These are phyloP conservation scores for Iguana delicatissima DNA, from an alignment of 2,797 vertebrate genomes.

Conservation along the genomic window DNA sequence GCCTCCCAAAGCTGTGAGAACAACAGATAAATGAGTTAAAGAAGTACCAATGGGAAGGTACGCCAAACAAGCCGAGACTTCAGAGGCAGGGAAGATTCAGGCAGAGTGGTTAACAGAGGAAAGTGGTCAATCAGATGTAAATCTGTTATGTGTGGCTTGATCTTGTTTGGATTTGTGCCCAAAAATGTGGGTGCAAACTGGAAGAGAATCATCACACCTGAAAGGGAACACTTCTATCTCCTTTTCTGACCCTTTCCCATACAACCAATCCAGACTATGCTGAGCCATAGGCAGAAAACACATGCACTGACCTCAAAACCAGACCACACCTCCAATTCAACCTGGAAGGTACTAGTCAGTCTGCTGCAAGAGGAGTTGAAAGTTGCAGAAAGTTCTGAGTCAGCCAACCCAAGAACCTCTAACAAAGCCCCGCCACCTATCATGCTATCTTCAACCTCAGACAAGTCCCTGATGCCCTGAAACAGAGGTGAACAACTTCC, in stretches of 20 bases:
- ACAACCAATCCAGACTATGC: background rate
- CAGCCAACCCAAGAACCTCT: background rate
- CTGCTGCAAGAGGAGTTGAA: background rate
- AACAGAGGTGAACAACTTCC: background rate
- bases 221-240: background rate
- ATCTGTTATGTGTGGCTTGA: background rate
- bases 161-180: background rate
- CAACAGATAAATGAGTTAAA: slow-evolving; percentile 24
- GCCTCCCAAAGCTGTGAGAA: slow-evolving; percentile 88
- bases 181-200: background rate
- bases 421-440: background rate
- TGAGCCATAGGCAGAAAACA: background rate
- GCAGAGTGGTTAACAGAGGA: too few species aligned
- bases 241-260: background rate
- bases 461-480: background rate
- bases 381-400: background rate
- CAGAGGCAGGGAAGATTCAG: too few species aligned
- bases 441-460: background rate
- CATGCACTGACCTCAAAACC: background rate
- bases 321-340: background rate
- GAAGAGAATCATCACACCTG: background rate
- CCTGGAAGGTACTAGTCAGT: background rate
- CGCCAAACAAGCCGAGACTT: background rate
- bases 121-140: background rate
- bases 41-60: background rate